These are phyloP conservation scores for Gandaritis pyraliata DNA, from an alignment of 2,888 invertebrate species.

Conservation along the genomic window DNA sequence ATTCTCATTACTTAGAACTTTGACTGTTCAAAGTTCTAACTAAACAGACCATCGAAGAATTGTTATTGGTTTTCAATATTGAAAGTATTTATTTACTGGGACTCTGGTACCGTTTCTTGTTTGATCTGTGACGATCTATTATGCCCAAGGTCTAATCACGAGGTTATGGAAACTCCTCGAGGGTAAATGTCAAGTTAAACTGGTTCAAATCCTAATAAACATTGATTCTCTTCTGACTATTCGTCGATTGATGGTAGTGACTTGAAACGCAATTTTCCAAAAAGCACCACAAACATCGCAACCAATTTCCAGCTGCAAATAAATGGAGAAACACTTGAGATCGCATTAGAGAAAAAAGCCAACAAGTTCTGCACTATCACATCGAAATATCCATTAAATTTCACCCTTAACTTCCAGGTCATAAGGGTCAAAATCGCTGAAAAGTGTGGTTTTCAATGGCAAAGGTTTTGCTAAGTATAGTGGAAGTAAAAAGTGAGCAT, in stretches of 20 bases:
- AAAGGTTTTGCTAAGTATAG: conserved; percentile 25
- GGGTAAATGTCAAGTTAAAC: too few species aligned
- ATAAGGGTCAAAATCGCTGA: conserved; percentile 24
- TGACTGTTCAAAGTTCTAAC: too few species aligned
- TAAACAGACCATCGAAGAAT: too few species aligned
- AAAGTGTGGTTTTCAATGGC: conserved; percentile 1
- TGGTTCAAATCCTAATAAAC: too few species aligned
- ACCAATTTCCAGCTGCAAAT: conserved; percentile 55
- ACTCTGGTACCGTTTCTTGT: too few species aligned
- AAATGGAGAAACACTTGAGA: conserved; percentile 49
- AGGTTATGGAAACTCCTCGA: too few species aligned
- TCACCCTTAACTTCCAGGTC: background rate
- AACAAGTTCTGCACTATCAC: conserved; percentile 21
- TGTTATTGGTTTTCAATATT: too few species aligned
- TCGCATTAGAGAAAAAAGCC: conserved; percentile 54
- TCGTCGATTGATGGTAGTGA: background rate
- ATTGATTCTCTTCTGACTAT: background rate
- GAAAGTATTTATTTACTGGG: too few species aligned
- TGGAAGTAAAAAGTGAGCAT: conserved; percentile 51
- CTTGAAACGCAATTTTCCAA: conserved; percentile 35
- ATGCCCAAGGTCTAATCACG: too few species aligned
- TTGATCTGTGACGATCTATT: too few species aligned
- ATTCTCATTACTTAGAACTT: too few species aligned
- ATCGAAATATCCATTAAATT: background rate
- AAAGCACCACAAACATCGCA: conserved; percentile 50